Evolutionary conservation across 1,140 invertebrate genomes (phyloP), one percentile per base, ranked within the genome.

Genomic region (Holcopasites calliopsidis): DNA sequence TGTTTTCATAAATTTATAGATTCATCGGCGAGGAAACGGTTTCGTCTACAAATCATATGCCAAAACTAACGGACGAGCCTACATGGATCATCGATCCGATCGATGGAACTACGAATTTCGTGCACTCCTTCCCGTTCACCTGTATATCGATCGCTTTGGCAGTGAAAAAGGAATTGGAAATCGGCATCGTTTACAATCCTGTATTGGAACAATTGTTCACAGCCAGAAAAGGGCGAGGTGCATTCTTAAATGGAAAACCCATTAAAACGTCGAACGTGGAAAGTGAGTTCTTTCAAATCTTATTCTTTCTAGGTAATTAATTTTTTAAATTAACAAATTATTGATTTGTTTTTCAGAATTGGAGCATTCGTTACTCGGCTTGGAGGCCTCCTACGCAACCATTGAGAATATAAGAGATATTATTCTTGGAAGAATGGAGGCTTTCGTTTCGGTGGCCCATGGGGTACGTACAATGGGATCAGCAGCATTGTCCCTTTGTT

Each of bases 21-120:
- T 97, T 97, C 86, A 98, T 98, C 79, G 97, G 96, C 2, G 97
- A 98, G 89, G 97, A 98, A 89, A 94, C 95, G n/a, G 93, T 93
- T 7, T 93, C 94, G 2, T 92, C 86, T 1, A 93, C 92, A 18
- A 90, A 93, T 33, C 92, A 93, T 11, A 72, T 92, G 78, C 92
- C 93, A 44, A 91, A 93, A 10, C 89, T 97, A 44, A 97, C 96
- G 4, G 93, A 96, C 87, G 93, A 93, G 10, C 96, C 96, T 23
- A 98, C 97, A 0, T 98, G 97, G 97, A 97, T 98, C 70, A 96
- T 98, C 75, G 97, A 96, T 91, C 95, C 95, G 23, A 95, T 96
- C 54, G 95, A 96, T 88, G 95, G 95, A 60, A 96, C 95, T 7
- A 95, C 94, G 47, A 96, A 96, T 86, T 96, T 96, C 83, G 94